Conservation (phyloP, 1,140 invertebrate species). For the Neocloeon triangulifer region DNA sequence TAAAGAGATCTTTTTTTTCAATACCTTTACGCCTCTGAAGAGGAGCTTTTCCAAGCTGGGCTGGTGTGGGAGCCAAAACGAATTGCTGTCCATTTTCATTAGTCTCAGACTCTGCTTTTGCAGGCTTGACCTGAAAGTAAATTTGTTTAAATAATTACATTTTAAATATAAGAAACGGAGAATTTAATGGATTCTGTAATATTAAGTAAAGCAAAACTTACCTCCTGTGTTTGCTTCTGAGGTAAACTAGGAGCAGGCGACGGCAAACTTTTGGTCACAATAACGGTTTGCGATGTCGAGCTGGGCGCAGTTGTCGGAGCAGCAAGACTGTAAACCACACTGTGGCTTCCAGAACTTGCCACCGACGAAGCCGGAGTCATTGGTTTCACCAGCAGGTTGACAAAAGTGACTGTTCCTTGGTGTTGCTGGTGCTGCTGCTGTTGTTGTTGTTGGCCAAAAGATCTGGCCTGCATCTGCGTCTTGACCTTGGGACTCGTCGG, state of each 20-base stretch:
- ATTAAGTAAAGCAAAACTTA: background rate
- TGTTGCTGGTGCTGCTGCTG: background rate
- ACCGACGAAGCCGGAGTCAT: no score
- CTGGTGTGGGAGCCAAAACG: constrained; percentile 76
- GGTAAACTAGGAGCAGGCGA: background rate
- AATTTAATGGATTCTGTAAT: no score
- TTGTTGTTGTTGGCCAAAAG: constrained; percentile 1
- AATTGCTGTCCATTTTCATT: constrained; percentile 33
- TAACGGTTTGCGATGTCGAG: no score
- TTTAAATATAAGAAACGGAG: no score
- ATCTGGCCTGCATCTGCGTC: background rate
- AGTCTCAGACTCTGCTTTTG: constrained; percentile 16
- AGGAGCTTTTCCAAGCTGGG: constrained; percentile 69
- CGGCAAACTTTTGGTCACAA: background rate
- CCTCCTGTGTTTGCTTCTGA: background rate
- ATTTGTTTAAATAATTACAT: no score
- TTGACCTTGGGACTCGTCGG: constrained; percentile 35
- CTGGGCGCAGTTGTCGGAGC: no score
- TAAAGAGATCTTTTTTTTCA: background rate
- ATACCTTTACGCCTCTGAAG: constrained; percentile 43
- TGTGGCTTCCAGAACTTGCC: no score
- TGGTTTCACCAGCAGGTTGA: background rate
- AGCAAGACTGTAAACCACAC: no score
- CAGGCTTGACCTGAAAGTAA: no score
- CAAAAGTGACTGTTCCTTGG: background rate